phyloP scores from a whole-genome alignment of 2,797 vertebrate species.

The Spizella passerina region DNA sequence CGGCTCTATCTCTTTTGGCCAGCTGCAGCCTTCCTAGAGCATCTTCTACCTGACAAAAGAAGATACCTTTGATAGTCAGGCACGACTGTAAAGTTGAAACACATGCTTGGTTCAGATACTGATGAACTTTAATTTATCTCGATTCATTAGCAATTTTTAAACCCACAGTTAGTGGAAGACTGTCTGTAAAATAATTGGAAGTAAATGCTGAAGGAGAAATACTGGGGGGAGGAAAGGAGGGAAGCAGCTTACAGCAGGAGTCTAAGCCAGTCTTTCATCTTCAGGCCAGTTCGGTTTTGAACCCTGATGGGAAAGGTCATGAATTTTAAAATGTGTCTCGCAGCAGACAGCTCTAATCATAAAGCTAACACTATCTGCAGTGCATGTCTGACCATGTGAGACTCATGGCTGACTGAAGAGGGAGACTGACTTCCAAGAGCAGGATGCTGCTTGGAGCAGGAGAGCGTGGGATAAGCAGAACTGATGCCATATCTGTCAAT shows the following conservation, averaged over 20 bases:
- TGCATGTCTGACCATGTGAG: conserved; percentile 17
- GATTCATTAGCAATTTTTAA: conserved; percentile 66
- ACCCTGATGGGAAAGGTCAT: conserved; percentile 72
- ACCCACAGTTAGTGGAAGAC: conserved; percentile 40
- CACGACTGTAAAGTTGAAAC: conserved; percentile 14
- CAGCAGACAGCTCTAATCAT: conserved; percentile 66
- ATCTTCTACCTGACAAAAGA: conserved; percentile 63
- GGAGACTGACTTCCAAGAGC: conserved; percentile 3
- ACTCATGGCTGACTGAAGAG: neutral
- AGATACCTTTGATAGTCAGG: conserved; percentile 72
- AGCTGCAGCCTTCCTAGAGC: conserved; percentile 54
- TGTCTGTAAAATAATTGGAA: conserved; percentile 67
- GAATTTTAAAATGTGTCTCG: conserved; percentile 74
- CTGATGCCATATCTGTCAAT: neutral
- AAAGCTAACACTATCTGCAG: conserved; percentile 34
- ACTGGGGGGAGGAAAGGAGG: neutral
- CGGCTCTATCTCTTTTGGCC: conserved; percentile 61
- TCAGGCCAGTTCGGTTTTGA: conserved; percentile 62
- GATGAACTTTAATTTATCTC: conserved; percentile 66
- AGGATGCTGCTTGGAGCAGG: neutral
- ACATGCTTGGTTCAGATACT: conserved; percentile 58
- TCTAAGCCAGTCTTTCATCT: conserved; percentile 70
- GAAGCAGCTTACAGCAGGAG: conserved; percentile 16
- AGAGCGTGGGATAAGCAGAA: neutral
- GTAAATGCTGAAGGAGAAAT: conserved; percentile 39